Evolutionary conservation across 2,888 invertebrate species (phyloP).

Genomic region (Acrobasis suavella): DNA sequence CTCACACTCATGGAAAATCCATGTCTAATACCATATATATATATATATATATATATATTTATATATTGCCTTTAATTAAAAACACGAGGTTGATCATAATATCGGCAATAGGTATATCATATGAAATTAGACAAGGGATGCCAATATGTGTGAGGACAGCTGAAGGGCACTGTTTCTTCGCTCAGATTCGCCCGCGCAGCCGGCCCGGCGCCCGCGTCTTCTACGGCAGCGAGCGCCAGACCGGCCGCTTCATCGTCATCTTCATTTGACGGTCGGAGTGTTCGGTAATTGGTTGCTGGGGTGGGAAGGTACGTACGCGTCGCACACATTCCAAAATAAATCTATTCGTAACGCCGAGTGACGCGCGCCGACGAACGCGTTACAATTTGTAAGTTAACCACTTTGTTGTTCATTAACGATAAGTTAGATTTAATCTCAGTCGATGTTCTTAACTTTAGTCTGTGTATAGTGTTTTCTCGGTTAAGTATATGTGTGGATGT

Average conservation of each 20-base stretch:
- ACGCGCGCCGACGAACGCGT: constrained; percentile 63
- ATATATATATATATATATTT: too few relatives aligned
- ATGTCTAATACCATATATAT: too few relatives aligned
- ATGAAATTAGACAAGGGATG: too few relatives aligned
- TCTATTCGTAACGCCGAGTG: constrained; percentile 64
- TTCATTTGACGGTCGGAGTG: constrained; percentile 41
- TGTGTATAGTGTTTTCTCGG: constrained; percentile 77
- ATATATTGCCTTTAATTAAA: too few relatives aligned
- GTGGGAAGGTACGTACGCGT: constrained; percentile 54
- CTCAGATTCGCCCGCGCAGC: constrained; percentile 63
- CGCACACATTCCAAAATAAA: constrained; percentile 80
- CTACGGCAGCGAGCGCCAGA: constrained; percentile 3
- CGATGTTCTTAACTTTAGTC: constrained; percentile 77
- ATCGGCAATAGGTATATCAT: too few relatives aligned
- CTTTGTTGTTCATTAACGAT: constrained; percentile 81
- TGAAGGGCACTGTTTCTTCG: constrained; percentile 64
- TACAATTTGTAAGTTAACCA: constrained; percentile 77
- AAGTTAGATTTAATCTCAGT: constrained; percentile 80
- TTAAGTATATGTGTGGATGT: constrained; percentile 73
- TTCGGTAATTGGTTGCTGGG: constrained; percentile 44
- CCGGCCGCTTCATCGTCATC: constrained; percentile 19
- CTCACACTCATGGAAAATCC: too few relatives aligned
- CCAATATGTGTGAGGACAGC: too few relatives aligned
- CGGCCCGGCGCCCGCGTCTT: constrained; percentile 23
- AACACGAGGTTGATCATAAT: too few relatives aligned